Base-by-base conservation (phyloP, 2,888 invertebrate genomes). In the Torymus auratus region DNA sequence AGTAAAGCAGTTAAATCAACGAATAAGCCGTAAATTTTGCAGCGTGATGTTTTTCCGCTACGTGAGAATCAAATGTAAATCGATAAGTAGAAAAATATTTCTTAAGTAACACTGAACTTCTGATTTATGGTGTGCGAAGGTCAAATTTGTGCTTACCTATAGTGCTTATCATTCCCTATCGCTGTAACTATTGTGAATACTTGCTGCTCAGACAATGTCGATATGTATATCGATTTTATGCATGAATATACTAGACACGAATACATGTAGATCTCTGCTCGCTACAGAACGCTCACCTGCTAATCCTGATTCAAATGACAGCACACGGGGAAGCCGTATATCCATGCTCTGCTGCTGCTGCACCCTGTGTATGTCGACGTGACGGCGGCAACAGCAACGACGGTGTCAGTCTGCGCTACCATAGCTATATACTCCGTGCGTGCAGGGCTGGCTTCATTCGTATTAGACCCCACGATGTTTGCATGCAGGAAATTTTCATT, bases 251-350 rank as follows among this genome's bases (percentile, higher is more conserved):
- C 3, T 3, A 60, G 17, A 71, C 41, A 72, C 20, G 60, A 23
- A 23, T 78, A 72, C 79, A 83, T 72, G 78, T 75, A 81, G 78
- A 82, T 81, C 78, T 75, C 79, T 58, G 56, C 67, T 68, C 15
- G 50, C 52, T 72, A 60, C 71, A 67, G 50, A 74, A 72, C 56
- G 60, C 50, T 73, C 74, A 61, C 84, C 76, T 83, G 85, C 84
- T 89, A 89, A 89, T 89, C 87, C 88, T 85, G 85, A 89, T 88
- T 88, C 87, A 86, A 88, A 88, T 89, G 87, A 88, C 88, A 88
- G 87, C 85, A 84, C 84, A 87, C 85, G 84, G 85, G 84, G 89
- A 89, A 90, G 89, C 90, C 89, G 74, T 89, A 89, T 82, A 85
- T 85, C 80, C 75, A 84, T 85, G 79, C 82, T 76, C 82, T 74